Base-by-base conservation (phyloP, 2,113 vertebrate genomes). In the Rousettus leschenaultii region DNA sequence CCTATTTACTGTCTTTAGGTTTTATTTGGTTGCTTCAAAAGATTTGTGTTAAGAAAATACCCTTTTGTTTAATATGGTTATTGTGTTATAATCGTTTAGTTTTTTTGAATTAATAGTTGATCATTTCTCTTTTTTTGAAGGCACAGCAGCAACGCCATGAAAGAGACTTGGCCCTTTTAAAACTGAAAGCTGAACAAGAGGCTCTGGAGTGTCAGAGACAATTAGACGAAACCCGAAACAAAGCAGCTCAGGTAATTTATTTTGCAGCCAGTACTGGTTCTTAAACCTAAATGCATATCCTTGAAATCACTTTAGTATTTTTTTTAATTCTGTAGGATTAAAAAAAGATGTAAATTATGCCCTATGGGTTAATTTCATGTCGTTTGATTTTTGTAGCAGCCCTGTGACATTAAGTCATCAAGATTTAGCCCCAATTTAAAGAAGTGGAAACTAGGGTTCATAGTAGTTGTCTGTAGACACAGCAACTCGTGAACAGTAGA, bases 91-190 rank as follows among this genome's bases (percentile, higher is more conserved):
- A 70, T 55, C 68, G 38, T 74, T 82, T 35, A 70, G 22, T 71
- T 10, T 91, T 26, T 70, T 83, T 91, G 70, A 8, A 0, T 65
- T 86, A 85, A 21, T 28, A 3, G 95, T 96, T 91, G 92, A 59
- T 89, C 86, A 73, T 75, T 97, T 89, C 89, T 79, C 89, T 96
- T 2, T 59, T 3, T 95, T 77, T 93, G 19, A 97, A 99, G 99
- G 98, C 99, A 82, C 99, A 99, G 90, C 99, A 99, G 97, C 99
- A 99, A 82, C 98, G 98, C 35, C 99, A 99, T 71, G 99, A 99
- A 92, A 98, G 98, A 63, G 99, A 99, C 82, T 98, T 99, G 66
- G 99, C 99, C 11, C 98, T 99, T 95, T 95, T 99, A 97, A 99
- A 99, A 97, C 97, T 99, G 91, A 99, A 99, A 95, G 98, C 99